Evolutionary conservation across 1,140 invertebrate genomes (phyloP), one percentile per base, ranked within the genome.

Genomic region (Zaprionus gabonicus): DNA sequence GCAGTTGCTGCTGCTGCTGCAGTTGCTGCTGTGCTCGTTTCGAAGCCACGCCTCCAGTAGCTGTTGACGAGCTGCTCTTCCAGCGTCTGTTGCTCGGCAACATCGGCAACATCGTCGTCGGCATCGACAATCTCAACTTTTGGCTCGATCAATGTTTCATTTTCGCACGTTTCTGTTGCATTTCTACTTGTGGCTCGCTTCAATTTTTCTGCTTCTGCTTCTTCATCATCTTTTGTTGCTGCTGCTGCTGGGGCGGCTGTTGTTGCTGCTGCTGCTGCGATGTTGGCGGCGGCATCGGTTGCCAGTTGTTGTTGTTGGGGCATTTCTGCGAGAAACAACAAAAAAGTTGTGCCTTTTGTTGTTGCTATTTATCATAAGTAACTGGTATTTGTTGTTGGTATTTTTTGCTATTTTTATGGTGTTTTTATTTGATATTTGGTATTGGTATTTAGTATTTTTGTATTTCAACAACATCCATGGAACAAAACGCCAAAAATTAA

Each of bases 51-150:
- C 90, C 96, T 94, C 96, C 96, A 97, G 91, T 96, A 92, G 56
- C 64, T 96, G 77, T 96, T 95, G 76, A 96, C 96, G 78, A 96
- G 96, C 92, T 96, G 96, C 93, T 96, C 96, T 83, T 96, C 96
- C 67, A 96, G 93, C 59, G 78, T 81, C 63, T 67, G 67, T 20
- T 12, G 67, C 31, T 12, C 36, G 20, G 44, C 49, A 55, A 13
- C 60, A 53, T 28, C 27, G 17, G 41, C 31, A 23, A n/a, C 36
- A 36, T 51, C 59, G 3, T 76, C 75, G n/a, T 78, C 78, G 27
- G 70, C 69, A 4, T 87, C 88, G 44, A 82, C 41, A 53, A 85
- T 78, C 63, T 90, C 73, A 25, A 90, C 68, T 76, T 82, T 91
- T 69, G 86, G 72, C 25, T 59, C 68, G 4, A 28, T 17, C 41